phyloP scores from a whole-genome alignment of 2,888 invertebrate genomes.

The Mantis religiosa region DNA sequence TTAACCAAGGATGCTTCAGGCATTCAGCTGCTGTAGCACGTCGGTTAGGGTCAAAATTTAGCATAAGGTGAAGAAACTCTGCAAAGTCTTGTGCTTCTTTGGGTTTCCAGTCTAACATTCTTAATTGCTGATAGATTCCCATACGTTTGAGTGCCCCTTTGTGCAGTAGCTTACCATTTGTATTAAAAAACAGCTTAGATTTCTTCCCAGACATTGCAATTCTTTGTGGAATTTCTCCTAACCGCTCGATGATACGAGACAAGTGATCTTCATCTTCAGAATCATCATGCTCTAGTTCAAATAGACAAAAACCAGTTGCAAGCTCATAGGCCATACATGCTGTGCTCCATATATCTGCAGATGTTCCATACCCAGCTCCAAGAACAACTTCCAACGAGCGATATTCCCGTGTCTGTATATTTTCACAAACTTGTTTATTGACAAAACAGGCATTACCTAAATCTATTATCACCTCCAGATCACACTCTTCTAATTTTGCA shows the following conservation, averaged over 20 bases:
- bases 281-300: constrained; percentile 97
- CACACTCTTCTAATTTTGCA: constrained; percentile 83
- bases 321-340: constrained; percentile 99
- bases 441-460: constrained; percentile 99
- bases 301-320: constrained; percentile 98
- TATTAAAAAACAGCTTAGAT: constrained; percentile 91
- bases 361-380: constrained; percentile 93
- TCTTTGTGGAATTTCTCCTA: constrained; percentile 91
- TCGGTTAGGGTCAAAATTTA: constrained; percentile 88
- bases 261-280: constrained; percentile 97
- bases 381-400: constrained; percentile 93
- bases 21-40: constrained; percentile 93
- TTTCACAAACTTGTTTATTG: constrained; percentile 95
- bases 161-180: constrained; percentile 89
- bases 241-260: constrained; percentile 96
- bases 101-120: constrained; percentile 94
- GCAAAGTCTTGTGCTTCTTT: constrained; percentile 88
- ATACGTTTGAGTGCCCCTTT: constrained; percentile 95
- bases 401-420: constrained; percentile 98
- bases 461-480: constrained; percentile 94
- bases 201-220: constrained; percentile 91
- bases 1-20: constrained; percentile 92
- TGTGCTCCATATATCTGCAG: constrained; percentile 99
- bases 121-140: constrained; percentile 90
- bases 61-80: constrained; percentile 92